These are phyloP conservation scores for Itoplectis maculator DNA, from an alignment of 2,888 invertebrate genomes.

Conservation along the genomic window DNA sequence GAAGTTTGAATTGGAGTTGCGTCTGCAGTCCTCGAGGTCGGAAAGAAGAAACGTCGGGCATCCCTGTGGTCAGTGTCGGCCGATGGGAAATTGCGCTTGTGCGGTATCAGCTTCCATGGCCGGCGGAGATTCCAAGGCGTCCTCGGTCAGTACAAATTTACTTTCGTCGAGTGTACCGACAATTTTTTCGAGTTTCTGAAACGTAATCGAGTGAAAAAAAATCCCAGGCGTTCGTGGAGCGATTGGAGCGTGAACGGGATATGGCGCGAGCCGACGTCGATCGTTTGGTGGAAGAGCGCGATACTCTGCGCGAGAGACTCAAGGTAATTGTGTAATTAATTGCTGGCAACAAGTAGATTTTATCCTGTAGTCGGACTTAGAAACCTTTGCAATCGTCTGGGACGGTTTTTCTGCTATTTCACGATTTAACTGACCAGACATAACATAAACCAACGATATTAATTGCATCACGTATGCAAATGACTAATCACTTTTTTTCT, in stretches of 20 bases:
- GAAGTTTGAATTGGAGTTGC: conserved; percentile 83
- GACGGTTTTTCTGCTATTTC: background rate
- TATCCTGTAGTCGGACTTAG: conserved; percentile 1
- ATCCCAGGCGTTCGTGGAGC: conserved; percentile 82
- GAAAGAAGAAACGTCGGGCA: conserved; percentile 72
- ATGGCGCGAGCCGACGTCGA: conserved; percentile 86
- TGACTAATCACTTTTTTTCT: conserved; percentile 28
- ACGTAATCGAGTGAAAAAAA: background rate
- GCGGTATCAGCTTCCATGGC: conserved; percentile 54
- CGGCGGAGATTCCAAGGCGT: conserved; percentile 67
- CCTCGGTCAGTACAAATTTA: conserved; percentile 67
- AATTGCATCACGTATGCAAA: background rate
- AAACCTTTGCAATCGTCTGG: background rate
- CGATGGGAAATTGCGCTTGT: conserved; percentile 69
- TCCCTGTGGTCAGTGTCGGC: conserved; percentile 74
- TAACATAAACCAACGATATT: conserved; percentile 20
- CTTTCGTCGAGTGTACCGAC: background rate
- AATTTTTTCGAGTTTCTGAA: background rate
- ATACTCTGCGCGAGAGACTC: conserved; percentile 86
- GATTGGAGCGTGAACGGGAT: conserved; percentile 86
- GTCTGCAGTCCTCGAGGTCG: conserved; percentile 79
- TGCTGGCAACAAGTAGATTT: background rate
- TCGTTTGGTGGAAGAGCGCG: conserved; percentile 87
- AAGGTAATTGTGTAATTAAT: conserved; percentile 82
- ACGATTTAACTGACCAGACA: background rate